Percentiles rank a stretch among this genome's conserved stretches.
These are phyloP conservation scores for Acanthoscelides obtectus DNA, from an alignment of 2,888 invertebrate species.

Conservation along the genomic window DNA sequence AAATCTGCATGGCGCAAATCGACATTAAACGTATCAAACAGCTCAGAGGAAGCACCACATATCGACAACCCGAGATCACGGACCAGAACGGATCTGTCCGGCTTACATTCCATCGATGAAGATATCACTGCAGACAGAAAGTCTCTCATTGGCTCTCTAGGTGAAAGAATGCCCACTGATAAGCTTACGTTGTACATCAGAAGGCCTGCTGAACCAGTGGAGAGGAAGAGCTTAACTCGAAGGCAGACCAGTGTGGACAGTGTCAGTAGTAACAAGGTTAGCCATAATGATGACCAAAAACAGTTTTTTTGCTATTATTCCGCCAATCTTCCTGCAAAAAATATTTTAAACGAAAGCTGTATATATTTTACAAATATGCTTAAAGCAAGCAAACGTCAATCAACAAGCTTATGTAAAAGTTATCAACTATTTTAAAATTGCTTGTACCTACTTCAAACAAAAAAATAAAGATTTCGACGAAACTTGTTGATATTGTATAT, in stretches of 20 bases:
- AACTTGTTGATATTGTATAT: too few relatives aligned
- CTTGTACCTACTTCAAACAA: too few relatives aligned
- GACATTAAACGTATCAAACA: slow-evolving; percentile 58
- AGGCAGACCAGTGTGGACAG: not conserved
- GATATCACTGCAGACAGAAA: slow-evolving; percentile 50
- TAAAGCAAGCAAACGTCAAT: too few relatives aligned
- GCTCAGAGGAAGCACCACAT: slow-evolving; percentile 63
- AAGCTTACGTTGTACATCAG: slow-evolving; percentile 57
- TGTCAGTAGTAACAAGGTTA: not conserved
- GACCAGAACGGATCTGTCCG: not conserved
- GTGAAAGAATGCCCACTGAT: slow-evolving; percentile 51
- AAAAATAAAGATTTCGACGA: too few relatives aligned
- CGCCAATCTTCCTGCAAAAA: too few relatives aligned
- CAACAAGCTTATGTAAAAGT: too few relatives aligned
- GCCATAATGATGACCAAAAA: too few relatives aligned
- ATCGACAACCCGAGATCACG: slow-evolving; percentile 51
- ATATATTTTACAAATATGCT: too few relatives aligned
- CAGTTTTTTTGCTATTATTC: too few relatives aligned
- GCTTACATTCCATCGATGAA: slow-evolving; percentile 52
- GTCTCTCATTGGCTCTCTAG: slow-evolving; percentile 54
- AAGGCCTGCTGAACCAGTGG: slow-evolving; percentile 38
- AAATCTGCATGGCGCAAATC: slow-evolving; percentile 75
- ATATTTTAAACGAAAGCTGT: too few relatives aligned
- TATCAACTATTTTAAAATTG: too few relatives aligned
- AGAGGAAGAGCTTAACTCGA: not conserved